Evolutionary conservation across 2,113 vertebrate species (phyloP), one percentile per base, ranked within the genome.

Genomic region (Albula goreensis): DNA sequence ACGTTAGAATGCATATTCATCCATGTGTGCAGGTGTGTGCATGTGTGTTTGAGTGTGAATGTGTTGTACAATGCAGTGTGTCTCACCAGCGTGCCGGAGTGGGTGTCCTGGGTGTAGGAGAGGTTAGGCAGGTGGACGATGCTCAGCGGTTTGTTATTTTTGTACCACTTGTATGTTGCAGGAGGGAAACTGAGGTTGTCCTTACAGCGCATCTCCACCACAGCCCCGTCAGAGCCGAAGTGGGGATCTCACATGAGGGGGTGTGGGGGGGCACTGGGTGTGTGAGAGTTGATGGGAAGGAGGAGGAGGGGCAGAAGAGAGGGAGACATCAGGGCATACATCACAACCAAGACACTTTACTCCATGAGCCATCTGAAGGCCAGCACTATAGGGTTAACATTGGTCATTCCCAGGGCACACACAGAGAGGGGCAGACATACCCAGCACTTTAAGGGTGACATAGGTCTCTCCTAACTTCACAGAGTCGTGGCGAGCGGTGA

Each of bases 161-260:
- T 98, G 93, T 94, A 98, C 97, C 97, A 98, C 4, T 89, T 93
- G 91, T 98, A 98, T 0, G 95, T 94, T 0, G 97, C 96, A 0
- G 97, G 95, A 1, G 97, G 97, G 70, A 95, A 96, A 15, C 97
- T 96, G 88, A 97, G 96, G 2, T 90, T 94, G 86, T 98, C 97
- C 82, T 92, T 91, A 89, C 97, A 98, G 78, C 90, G 96, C 88
- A 98, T 93, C 91, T 96, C 94, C 74, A 98, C 97, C 2, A 91
- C 92, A 0, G 96, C 96, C 83, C 97, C 0, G 96, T 97, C 93
- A 97, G 93, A 0, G 96, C 97, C 0, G 95, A 95, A 79, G 89
- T 95, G 78, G 97, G 97, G 12, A 98, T 94, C n/a, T 96, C 95
- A 81, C 97, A 98, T 0, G 89, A 79, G 0, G 97, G 97, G 15